These are phyloP conservation scores for Formicarius rufipectus DNA, from an alignment of 2,113 vertebrate genomes.

Conservation along the genomic window DNA sequence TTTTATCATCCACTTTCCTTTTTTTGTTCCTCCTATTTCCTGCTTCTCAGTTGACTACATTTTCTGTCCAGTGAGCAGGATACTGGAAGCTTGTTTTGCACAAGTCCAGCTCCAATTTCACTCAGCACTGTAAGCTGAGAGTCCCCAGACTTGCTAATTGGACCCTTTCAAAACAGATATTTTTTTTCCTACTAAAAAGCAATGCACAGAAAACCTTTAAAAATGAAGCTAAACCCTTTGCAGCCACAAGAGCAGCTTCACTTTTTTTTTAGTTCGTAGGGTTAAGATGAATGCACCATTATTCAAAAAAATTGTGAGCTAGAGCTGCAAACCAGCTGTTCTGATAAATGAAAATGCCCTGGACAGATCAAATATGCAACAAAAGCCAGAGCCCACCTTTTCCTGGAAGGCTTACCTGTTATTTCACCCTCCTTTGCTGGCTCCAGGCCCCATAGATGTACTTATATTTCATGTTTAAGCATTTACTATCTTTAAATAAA, in stretches of 20 bases:
- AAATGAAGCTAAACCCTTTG: background rate
- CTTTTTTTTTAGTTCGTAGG: background rate
- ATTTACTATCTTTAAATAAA: background rate
- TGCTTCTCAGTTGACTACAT: constrained; percentile 2
- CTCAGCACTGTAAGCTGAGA: background rate
- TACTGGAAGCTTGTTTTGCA: background rate
- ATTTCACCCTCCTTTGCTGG: background rate
- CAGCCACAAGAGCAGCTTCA: background rate
- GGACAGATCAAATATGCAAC: background rate
- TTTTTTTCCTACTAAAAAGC: background rate
- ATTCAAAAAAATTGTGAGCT: background rate
- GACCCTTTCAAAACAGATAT: background rate
- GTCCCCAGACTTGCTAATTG: background rate
- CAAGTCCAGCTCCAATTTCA: constrained; percentile 17
- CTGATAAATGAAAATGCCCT: background rate
- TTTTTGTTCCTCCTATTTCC: constrained; percentile 16
- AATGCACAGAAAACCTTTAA: background rate
- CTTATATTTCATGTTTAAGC: background rate
- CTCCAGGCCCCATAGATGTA: background rate
- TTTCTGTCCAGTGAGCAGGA: background rate
- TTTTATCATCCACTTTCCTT: background rate
- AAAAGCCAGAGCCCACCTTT: background rate
- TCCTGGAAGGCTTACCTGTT: background rate
- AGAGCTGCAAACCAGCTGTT: background rate
- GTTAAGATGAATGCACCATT: background rate